Conservation (phyloP, 1,140 invertebrate genomes). For the Trichonephila clavipes region DNA sequence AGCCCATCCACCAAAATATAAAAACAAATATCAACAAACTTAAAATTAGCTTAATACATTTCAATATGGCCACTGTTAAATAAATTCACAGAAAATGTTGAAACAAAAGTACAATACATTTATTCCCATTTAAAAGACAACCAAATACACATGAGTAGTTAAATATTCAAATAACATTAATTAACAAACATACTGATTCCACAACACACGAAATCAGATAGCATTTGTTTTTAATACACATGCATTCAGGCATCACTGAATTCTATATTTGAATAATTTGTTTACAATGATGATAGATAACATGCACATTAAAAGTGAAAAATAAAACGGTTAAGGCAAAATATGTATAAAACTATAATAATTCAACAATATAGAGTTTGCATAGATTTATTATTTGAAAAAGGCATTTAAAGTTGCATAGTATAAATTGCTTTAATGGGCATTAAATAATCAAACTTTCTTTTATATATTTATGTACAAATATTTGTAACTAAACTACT, state of each 20-base stretch:
- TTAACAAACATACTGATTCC: not conserved
- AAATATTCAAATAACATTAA: conserved; percentile 4
- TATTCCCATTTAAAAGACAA: not conserved
- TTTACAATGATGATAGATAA: not conserved
- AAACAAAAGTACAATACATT: not conserved
- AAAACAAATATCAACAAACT: not conserved
- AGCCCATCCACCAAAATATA: not conserved
- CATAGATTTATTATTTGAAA: not conserved
- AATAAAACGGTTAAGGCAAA: not conserved
- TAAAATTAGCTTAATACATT: not conserved
- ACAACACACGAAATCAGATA: not conserved
- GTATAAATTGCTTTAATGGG: not conserved
- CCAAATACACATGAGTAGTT: not conserved
- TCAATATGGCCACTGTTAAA: not conserved
- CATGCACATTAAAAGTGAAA: not conserved
- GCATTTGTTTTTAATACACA: not conserved
- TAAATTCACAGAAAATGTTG: not conserved
- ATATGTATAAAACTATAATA: conserved; percentile 6
- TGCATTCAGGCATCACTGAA: not conserved
- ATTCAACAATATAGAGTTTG: not conserved
- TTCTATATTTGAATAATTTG: not conserved
- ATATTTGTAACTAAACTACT: not conserved
- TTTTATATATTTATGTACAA: not conserved
- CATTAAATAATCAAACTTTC: not conserved
- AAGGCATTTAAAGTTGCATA: conserved; percentile 33